phyloP scores from a whole-genome alignment of 64 coral and sea anemone genomes.

The Porites lutea region DNA sequence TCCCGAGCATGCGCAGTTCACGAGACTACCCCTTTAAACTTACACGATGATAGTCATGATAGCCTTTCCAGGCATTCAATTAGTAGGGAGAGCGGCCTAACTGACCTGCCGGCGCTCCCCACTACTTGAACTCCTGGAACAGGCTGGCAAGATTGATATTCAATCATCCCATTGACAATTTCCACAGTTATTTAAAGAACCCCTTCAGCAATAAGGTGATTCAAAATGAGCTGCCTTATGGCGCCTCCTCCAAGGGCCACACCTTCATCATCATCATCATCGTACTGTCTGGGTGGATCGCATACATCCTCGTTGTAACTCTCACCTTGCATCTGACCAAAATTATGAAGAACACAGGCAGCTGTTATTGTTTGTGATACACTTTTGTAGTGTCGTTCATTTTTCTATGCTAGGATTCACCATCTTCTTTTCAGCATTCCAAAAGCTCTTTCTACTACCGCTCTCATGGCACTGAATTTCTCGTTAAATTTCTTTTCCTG shows the following conservation, averaged over 20 bases:
- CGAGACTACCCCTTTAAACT: no score
- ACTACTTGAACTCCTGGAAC: no score
- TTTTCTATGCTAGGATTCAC: conserved; percentile 17
- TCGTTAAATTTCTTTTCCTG: conserved; percentile 31
- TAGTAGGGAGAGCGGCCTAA: no score
- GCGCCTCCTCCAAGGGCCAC: no score
- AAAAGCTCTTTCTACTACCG: conserved; percentile 30
- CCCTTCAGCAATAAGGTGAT: neutral
- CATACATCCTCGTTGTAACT: neutral
- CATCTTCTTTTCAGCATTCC: conserved; percentile 27
- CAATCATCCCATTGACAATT: neutral
- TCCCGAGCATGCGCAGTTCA: no score
- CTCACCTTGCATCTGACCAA: neutral
- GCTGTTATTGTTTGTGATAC: conserved; percentile 21
- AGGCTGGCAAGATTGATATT: no score
- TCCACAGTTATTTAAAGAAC: neutral
- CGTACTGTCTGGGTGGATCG: neutral
- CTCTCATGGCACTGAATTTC: conserved; percentile 28
- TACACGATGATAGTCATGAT: no score
- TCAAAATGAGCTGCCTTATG: neutral
- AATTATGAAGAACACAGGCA: neutral
- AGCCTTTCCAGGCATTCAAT: no score
- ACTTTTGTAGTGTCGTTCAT: conserved; percentile 20
- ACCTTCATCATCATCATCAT: neutral
- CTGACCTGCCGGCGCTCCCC: no score